phyloP scores from a whole-genome alignment of 2,113 vertebrate genomes.

The Isichthys henryi region DNA sequence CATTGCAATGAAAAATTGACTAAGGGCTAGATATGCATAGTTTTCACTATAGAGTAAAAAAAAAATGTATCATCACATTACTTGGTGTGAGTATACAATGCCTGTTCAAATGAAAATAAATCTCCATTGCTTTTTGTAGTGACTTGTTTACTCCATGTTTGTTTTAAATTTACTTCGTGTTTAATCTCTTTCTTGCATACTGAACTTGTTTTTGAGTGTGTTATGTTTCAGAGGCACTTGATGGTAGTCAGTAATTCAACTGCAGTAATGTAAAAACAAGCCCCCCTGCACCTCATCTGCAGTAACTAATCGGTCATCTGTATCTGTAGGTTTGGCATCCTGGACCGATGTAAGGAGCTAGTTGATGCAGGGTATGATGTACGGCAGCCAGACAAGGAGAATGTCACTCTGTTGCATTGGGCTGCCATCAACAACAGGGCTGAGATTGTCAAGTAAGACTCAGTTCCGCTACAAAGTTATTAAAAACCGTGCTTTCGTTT shows the following conservation, averaged over 20 bases:
- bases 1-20: neutral
- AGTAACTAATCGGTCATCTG: neutral
- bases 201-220: neutral
- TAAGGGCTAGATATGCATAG: neutral
- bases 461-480: neutral
- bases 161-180: neutral
- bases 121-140: neutral
- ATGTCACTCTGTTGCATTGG: slow-evolving; percentile 93
- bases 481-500: neutral
- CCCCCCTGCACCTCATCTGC: neutral
- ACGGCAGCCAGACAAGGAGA: slow-evolving; percentile 87
- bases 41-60: neutral
- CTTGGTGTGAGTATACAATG: neutral
- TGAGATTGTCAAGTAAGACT: slow-evolving; percentile 85
- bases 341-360: slow-evolving; percentile 87
- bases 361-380: slow-evolving; percentile 90
- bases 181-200: neutral
- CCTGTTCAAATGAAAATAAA: neutral
- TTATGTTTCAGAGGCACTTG: neutral
- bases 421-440: slow-evolving; percentile 91
- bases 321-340: slow-evolving; percentile 74
- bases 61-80: neutral
- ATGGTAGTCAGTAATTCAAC: neutral
- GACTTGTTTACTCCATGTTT: neutral
- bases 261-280: neutral